phyloP scores from a whole-genome alignment of 1,140 invertebrate genomes.

The Polypedilum pembai region DNA sequence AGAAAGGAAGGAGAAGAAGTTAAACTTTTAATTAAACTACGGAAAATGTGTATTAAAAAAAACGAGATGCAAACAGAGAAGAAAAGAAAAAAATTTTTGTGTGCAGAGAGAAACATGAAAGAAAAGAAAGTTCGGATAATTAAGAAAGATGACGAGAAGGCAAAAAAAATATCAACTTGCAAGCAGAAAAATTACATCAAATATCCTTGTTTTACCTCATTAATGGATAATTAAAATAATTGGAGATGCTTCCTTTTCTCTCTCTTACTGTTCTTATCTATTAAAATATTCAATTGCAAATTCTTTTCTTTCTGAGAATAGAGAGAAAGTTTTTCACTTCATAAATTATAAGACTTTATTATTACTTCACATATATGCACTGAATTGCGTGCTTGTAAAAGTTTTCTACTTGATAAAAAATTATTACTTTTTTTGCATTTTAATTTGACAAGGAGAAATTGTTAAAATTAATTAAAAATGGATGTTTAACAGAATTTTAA shows the following conservation, averaged over 20 bases:
- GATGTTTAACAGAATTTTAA: too few relatives aligned
- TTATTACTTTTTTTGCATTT: too few relatives aligned
- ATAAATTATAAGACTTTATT: too few relatives aligned
- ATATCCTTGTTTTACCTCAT: not conserved
- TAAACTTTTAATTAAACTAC: slow-evolving; percentile 19
- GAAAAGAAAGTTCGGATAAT: not conserved
- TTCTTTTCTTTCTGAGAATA: not conserved
- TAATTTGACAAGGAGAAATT: too few relatives aligned
- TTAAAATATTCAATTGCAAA: slow-evolving; percentile 9
- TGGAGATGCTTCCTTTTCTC: not conserved
- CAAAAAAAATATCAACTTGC: slow-evolving; percentile 13
- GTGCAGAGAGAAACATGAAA: not conserved
- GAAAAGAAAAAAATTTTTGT: not conserved
- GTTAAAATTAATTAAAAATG: too few relatives aligned
- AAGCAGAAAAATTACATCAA: not conserved
- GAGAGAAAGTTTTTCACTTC: too few relatives aligned
- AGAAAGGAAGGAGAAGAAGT: not conserved
- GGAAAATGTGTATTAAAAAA: not conserved
- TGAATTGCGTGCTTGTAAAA: too few relatives aligned
- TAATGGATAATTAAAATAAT: slow-evolving; percentile 20
- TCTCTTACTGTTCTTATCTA: too few relatives aligned
- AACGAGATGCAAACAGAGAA: not conserved
- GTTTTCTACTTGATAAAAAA: too few relatives aligned
- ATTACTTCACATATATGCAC: too few relatives aligned
- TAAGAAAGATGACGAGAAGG: not conserved